Base-by-base conservation (phyloP, 2,797 vertebrate genomes). In the Myripristis jacobus region DNA sequence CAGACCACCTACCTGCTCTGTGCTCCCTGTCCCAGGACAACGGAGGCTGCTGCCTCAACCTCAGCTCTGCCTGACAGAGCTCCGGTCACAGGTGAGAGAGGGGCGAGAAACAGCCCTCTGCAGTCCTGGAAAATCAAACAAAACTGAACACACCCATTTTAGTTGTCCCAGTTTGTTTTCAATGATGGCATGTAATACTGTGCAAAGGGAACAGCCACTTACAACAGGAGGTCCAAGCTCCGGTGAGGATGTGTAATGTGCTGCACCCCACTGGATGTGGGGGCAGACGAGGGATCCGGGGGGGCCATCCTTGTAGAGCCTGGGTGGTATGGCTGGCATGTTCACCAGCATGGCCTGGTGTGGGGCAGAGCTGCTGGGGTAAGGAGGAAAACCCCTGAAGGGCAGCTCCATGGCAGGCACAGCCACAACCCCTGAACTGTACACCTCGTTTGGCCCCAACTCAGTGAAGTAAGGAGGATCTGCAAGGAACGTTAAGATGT, bases 61-160 rank as follows among this genome's bases (percentile, higher is more conserved):
- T 57, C 54, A 4, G 6, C 24, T 38, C 22, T 41, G 34, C 34
- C 15, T 51, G 47, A 18, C 29, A 2, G n/a, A 11, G 2, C 36
- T 71, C 34, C 9, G 16, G 58, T 1, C 2, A 27, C 12, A 38
- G 27, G 6, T 1, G 56, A 59, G 0, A 47, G 59, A 15, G 29
- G 41, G 52, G 21, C 6, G 34, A 61, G 8, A 70, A 74, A 60
- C 0, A 74, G 22, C 6, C 1, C 8, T 34, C 71, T 59, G 4
- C 9, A n/a, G 3, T 70, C 69, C 81, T 85, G 65, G n/a, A 6
- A 16, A 36, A 43, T 11, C 44, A 46, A 19, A 46, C 44, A 46
- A 46, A n/a, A 18, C 6, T 6, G 43, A n/a, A 46, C 4, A n/a
- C 5, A 6, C n/a, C 43, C 4, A 46, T 8, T 46, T 46, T 38